Percentiles rank a stretch among this genome's conserved stretches.
Conservation (phyloP, 23 tunicate species). For the Halocynthia aurantium region DNA sequence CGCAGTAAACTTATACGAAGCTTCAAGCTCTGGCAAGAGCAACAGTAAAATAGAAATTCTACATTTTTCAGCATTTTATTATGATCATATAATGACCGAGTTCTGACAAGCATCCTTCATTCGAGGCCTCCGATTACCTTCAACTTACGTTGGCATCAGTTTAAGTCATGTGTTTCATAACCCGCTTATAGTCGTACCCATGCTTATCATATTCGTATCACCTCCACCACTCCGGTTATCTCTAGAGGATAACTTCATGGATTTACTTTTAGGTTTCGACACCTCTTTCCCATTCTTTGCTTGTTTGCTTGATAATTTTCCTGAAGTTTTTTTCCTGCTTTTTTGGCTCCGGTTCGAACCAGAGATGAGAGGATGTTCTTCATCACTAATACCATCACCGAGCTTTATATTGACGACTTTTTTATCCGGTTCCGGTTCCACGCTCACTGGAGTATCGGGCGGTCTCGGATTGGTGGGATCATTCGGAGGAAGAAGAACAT, state of each 20-base stretch:
- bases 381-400: constrained; percentile 50
- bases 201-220: constrained; percentile 51
- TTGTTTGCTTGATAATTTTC: constrained; percentile 35
- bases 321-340: constrained; percentile 6
- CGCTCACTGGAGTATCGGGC: constrained; percentile 40
- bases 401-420: constrained; percentile 68
- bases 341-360: constrained; percentile 54
- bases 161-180: constrained; percentile 10
- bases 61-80: no score
- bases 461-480: constrained; percentile 67
- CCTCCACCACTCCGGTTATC: constrained; percentile 11
- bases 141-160: no score
- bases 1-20: no score
- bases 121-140: no score
- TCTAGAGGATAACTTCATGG: not conserved
- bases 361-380: constrained; percentile 69
- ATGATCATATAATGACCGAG: no score
- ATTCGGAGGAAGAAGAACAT: constrained; percentile 56
- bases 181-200: constrained; percentile 72
- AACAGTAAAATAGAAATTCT: no score
- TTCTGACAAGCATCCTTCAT: no score
- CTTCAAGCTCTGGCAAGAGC: no score
- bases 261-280: constrained; percentile 4
- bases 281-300: constrained; percentile 21
- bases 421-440: constrained; percentile 2